These are phyloP conservation scores for Aleiodes alternator DNA, from an alignment of 2,888 invertebrate genomes.

Conservation along the genomic window DNA sequence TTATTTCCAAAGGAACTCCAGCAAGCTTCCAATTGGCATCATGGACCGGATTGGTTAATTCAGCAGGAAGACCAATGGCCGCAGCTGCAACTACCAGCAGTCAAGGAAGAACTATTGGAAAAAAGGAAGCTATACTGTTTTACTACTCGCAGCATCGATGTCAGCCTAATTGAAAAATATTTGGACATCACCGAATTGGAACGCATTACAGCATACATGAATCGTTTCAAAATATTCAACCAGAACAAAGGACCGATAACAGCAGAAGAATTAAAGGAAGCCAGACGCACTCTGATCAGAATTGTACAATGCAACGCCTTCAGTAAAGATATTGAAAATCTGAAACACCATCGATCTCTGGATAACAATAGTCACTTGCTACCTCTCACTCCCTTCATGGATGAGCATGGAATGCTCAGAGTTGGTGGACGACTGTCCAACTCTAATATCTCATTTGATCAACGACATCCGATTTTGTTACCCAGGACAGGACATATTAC, in stretches of 20 bases:
- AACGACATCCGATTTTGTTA: background rate
- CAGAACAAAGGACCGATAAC: constrained; percentile 16
- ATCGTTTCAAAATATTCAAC: constrained; percentile 34
- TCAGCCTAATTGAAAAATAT: constrained; percentile 5
- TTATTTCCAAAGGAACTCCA: constrained; percentile 46
- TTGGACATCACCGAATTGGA: constrained; percentile 26
- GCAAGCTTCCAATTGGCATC: constrained; percentile 44
- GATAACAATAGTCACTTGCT: constrained; percentile 17
- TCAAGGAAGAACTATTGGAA: background rate
- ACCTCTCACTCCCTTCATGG: constrained; percentile 31
- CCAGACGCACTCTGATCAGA: constrained; percentile 25
- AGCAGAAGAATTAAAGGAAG: constrained; percentile 32
- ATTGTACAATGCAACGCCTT: constrained; percentile 37
- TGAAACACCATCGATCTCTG: background rate
- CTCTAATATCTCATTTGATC: too few relatives aligned
- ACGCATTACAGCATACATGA: constrained; percentile 40
- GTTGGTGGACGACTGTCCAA: constrained; percentile 6
- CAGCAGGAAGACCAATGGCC: constrained; percentile 34
- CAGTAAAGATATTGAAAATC: constrained; percentile 29
- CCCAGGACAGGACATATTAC: background rate
- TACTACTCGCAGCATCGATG: background rate
- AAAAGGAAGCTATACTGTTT: background rate
- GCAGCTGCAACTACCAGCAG: constrained; percentile 23
- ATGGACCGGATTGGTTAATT: constrained; percentile 51
- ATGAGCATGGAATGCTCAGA: background rate